phyloP scores from a whole-genome alignment of 2,113 vertebrate species.

The Mirza zaza region DNA sequence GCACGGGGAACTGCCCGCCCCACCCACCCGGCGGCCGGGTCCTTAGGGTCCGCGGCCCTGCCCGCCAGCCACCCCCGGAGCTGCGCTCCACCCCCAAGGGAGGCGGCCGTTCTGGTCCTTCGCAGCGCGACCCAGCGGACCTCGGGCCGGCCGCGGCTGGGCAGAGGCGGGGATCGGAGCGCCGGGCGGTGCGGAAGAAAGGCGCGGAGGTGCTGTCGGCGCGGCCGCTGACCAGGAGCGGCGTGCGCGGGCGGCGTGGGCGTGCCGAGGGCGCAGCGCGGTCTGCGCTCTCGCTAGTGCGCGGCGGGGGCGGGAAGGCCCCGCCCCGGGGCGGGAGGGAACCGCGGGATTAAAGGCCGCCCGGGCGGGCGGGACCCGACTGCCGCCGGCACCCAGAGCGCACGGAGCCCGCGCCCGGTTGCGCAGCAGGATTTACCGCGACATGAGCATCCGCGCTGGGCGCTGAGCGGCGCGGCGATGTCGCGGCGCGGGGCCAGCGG shows the following conservation, averaged over 20 bases:
- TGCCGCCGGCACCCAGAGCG: background rate
- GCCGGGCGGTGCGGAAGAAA: too few species aligned
- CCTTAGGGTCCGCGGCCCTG: too few species aligned
- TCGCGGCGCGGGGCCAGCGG: background rate
- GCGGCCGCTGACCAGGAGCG: background rate
- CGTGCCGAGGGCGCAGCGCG: background rate
- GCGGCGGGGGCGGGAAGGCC: constrained; percentile 54
- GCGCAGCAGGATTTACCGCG: background rate
- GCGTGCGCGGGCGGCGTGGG: background rate
- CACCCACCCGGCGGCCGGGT: too few species aligned
- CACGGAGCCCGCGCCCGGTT: background rate
- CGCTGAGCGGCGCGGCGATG: constrained; percentile 22
- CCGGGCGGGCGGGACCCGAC: background rate
- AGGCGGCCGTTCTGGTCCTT: too few species aligned
- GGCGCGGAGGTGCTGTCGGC: background rate
- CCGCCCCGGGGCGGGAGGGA: constrained; percentile 69
- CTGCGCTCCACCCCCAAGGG: too few species aligned
- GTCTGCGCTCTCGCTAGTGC: constrained; percentile 11
- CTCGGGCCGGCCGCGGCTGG: too few species aligned
- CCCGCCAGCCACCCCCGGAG: too few species aligned
- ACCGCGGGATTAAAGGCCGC: constrained; percentile 80
- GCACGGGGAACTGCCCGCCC: too few species aligned
- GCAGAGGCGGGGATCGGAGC: background rate
- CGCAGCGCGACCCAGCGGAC: too few species aligned
- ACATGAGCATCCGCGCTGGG: background rate